Base-by-base conservation (phyloP, 2,888 invertebrate genomes). In the Oscheius onirici region DNA sequence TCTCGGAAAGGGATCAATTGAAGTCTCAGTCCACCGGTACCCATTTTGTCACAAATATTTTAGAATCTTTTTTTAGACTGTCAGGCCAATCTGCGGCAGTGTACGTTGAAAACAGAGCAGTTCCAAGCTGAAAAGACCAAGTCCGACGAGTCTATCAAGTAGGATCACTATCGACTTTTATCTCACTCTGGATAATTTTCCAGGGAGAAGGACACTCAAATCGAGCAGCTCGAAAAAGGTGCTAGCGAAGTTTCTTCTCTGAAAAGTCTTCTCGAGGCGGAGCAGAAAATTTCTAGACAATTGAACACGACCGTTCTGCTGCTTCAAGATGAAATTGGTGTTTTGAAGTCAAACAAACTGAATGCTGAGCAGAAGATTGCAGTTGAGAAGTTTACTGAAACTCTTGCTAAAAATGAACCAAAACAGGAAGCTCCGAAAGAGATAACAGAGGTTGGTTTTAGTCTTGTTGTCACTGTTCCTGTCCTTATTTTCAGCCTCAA, bases 251-350 rank as follows among this genome's bases (percentile, higher is more conserved):
- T 43, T 28, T 17, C 46, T 24, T 57, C 69, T 17, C 60, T 69
- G 17, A 15, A 44, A 22, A 58, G 34, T 26, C 51, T 69, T n/a
- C 60, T 58, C 13, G 20, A 58, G 13, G 57, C 69, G 15, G 58
- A 69, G 43, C 44, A 69, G 20, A 34, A 22, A 20, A 57, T 69
- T 15, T 46, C 60, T 10, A 28, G 28, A 6, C 69, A 69, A 46
- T 34, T 69, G 49, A 69, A 69, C 49, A 22, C 58, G 26, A 69
- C 57, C 17, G 40, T 49, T 26, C 17, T 49, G 0, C 13, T 60
- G 58, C 69, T 69, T 22, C 46, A 69, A 51, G 51, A 69, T 34
- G 69, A 69, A 34, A 6, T 69, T 0, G 49, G 26, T 24, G 69
- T 57, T 1, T 58, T 69, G 51, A 69, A 69, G 41, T 15, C n/a